Evolutionary conservation across 2,797 vertebrate genomes (phyloP).

Genomic region (Ficedula albicollis): DNA sequence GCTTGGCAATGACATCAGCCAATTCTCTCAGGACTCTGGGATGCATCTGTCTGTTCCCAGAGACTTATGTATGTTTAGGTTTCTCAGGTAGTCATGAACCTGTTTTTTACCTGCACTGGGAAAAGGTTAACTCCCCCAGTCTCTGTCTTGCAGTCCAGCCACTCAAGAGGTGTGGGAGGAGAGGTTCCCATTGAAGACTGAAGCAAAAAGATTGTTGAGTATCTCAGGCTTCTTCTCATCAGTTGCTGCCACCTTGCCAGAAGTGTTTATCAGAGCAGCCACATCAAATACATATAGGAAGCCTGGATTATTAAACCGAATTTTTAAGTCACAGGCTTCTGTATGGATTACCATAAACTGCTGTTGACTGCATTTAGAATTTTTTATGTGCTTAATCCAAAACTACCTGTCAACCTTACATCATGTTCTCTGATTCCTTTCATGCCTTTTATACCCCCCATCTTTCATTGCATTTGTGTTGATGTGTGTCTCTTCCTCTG

Average conservation of each 20-base stretch:
- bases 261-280: not conserved
- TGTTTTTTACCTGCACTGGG: not conserved
- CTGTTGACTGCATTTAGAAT: not conserved
- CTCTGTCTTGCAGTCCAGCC: not conserved
- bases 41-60: not conserved
- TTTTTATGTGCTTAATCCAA: not conserved
- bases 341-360: not conserved
- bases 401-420: not conserved
- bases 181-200: not conserved
- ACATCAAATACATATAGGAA: not conserved
- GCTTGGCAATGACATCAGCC: not conserved
- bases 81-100: not conserved
- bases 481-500: not conserved
- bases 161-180: not conserved
- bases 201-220: not conserved
- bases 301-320: not conserved
- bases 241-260: not conserved
- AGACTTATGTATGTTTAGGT: not conserved
- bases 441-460: fast-evolving
- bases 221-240: not conserved
- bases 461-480: not conserved
- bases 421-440: not conserved
- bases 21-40: not conserved
- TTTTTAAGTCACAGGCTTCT: not conserved
- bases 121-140: not conserved